phyloP scores from a whole-genome alignment of 2,113 vertebrate genomes.

The Hippotragus niger region DNA sequence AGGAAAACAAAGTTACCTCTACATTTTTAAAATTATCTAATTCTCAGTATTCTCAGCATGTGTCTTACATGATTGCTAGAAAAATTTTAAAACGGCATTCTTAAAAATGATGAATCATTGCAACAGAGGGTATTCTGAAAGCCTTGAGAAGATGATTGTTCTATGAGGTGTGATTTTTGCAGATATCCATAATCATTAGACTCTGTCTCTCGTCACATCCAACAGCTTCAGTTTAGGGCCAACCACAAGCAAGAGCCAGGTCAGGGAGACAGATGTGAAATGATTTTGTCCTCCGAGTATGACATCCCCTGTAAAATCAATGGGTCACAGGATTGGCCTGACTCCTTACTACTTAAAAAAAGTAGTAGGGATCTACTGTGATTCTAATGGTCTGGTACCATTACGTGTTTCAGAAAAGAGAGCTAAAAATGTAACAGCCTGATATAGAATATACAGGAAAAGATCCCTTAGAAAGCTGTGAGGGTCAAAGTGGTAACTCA shows the following conservation, averaged over 20 bases:
- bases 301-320: neutral
- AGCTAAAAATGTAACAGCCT: neutral
- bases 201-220: neutral
- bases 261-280: neutral
- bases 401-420: neutral
- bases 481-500: neutral
- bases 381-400: neutral
- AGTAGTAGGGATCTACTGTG: neutral
- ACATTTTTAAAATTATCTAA: neutral
- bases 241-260: neutral
- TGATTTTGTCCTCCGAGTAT: neutral
- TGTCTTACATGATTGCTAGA: neutral
- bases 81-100: neutral
- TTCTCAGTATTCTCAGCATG: neutral
- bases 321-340: neutral
- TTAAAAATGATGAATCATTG: conserved; percentile 19
- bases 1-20: neutral
- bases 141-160: neutral
- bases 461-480: neutral
- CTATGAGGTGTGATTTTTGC: conserved; percentile 7
- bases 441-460: neutral
- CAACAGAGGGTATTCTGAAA: neutral
- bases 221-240: neutral
- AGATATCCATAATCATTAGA: neutral
- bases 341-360: neutral